These are phyloP conservation scores for Mythimna ferrago DNA, from an alignment of 2,888 invertebrate species.

Conservation along the genomic window DNA sequence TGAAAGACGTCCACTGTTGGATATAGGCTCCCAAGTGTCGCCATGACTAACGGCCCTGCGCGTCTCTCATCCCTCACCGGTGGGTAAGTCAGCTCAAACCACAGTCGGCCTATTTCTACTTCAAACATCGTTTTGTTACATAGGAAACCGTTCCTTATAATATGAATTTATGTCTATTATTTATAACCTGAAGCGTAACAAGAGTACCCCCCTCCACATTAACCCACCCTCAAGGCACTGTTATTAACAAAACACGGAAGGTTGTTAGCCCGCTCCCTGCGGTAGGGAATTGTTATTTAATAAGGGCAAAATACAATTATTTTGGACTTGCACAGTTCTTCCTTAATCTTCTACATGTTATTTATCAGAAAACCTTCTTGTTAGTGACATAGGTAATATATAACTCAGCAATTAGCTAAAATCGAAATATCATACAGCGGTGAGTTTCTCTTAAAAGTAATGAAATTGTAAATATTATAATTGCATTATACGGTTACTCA, in stretches of 20 bases:
- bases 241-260: constrained; percentile 30
- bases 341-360: background rate
- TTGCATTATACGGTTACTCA: background rate
- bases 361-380: background rate
- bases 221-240: constrained; percentile 9
- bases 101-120: background rate
- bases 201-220: background rate
- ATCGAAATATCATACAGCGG: background rate
- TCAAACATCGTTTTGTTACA: background rate
- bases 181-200: constrained; percentile 3
- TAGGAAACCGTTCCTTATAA: background rate
- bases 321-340: background rate
- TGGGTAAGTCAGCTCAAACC: no score
- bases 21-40: no score
- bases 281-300: constrained; percentile 33
- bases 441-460: background rate
- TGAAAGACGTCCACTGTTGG: no score
- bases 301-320: constrained; percentile 4
- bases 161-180: background rate
- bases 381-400: no score
- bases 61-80: no score
- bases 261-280: constrained; percentile 10
- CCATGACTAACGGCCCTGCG: no score
- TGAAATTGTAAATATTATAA: background rate
- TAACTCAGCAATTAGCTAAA: background rate